phyloP scores from a whole-genome alignment of 2,888 invertebrate species.

The Drosophila colorata region DNA sequence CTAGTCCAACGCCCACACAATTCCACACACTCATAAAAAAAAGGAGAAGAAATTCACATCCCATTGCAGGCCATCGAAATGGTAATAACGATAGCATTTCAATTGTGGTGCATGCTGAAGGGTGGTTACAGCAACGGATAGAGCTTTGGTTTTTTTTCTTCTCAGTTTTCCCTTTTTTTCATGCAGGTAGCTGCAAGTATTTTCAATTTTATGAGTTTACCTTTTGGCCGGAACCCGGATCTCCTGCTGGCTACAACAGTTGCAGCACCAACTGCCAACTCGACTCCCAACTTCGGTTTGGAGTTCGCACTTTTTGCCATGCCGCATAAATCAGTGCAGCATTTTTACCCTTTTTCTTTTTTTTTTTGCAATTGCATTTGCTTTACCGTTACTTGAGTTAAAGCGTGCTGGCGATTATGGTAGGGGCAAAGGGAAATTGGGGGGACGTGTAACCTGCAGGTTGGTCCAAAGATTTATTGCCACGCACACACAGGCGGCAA shows the following conservation, averaged over 20 bases:
- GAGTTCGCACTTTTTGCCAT: conserved; percentile 62
- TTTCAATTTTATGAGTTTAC: conserved; percentile 74
- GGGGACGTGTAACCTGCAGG: conserved; percentile 38
- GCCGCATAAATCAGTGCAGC: conserved; percentile 72
- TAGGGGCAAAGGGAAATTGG: background rate
- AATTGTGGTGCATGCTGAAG: conserved; percentile 54
- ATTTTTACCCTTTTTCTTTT: conserved; percentile 17
- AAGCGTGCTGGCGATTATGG: conserved; percentile 58
- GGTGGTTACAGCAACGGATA: conserved; percentile 15
- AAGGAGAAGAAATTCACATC: background rate
- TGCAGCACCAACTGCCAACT: conserved; percentile 32
- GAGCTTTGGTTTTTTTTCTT: conserved; percentile 8
- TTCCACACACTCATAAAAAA: background rate
- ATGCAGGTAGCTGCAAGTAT: conserved; percentile 61
- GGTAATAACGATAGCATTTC: conserved; percentile 73
- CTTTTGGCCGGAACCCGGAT: conserved; percentile 50
- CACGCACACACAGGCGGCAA: conserved; percentile 53
- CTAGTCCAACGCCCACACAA: background rate
- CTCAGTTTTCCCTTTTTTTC: conserved; percentile 27
- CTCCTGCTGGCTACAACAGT: conserved; percentile 36
- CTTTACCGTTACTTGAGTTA: conserved; percentile 65
- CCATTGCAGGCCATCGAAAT: conserved; percentile 53
- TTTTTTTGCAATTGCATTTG: conserved; percentile 62
- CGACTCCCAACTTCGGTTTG: conserved; percentile 47
- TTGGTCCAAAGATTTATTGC: conserved; percentile 62